Evolutionary conservation across 2,113 vertebrate species (phyloP), one percentile per base, ranked within the genome.

Genomic region (Microtus pennsylvanicus): DNA sequence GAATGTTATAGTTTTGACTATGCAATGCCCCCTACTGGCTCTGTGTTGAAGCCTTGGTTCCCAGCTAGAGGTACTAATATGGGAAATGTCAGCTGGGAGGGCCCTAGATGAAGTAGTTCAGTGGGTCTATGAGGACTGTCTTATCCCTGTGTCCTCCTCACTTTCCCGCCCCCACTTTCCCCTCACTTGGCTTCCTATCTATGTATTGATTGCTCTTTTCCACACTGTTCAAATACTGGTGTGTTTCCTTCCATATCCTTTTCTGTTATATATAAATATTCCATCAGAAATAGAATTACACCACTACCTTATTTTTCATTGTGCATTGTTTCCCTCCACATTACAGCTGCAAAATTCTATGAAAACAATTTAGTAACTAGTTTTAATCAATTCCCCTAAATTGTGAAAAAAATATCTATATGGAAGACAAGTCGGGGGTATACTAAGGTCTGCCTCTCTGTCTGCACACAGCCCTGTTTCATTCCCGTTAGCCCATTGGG

Each of bases 281-380:
- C 91, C 16, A 72, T n/a, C 74, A n/a, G 67, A 55, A 5, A 75
- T 28, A 55, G 75, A 83, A 81, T 94, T 61, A 45, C 52, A 63
- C 45, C 8, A 4, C 52, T 21, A 67, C 7, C 17, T 47, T 45
- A 78, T 92, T 93, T 80, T 50, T 50, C 78, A 61, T 72, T 87
- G 22, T 75, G 35, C 42, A 74, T 58, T 72, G 45, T 82, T 96
- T 89, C 86, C 22, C 52, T 93, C 67, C 74, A 86, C 8, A 70
- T 69, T 95, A 69, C 11, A 74, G 8, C 63, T 75, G 42, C 14
- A 94, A 67, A 81, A 77, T 61, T 74, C 80, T 82, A 8, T 30
- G 47, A 89, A 89, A 96, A 94, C 16, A 63, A 78, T 35, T 90
- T 65, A n/a, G 42, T 28, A 67, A 93, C 78, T 28, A 67, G 42